A percentile compares a stretch with the other conserved stretches of the same genome.
Conservation (phyloP, 2,113 vertebrate species). For the Prunella fulvescens region DNA sequence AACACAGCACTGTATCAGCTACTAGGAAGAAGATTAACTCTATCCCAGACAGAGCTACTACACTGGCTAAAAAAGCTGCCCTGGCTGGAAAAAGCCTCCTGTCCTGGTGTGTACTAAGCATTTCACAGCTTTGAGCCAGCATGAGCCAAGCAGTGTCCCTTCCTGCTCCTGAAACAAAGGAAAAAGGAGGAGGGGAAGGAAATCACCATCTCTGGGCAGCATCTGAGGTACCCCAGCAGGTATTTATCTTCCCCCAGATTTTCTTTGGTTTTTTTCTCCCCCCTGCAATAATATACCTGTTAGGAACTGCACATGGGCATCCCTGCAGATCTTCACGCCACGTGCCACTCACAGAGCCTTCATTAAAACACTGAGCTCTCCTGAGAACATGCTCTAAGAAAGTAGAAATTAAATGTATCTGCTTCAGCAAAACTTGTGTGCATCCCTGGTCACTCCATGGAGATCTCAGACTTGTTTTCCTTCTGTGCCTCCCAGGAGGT, state of each 20-base stretch:
- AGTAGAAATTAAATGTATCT: not conserved
- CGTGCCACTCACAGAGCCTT: not conserved
- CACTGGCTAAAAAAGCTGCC: not conserved
- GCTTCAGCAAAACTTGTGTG: not conserved
- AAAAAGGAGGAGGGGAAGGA: not conserved
- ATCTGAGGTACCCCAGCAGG: not conserved
- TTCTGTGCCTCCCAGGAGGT: not conserved
- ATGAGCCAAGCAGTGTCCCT: not conserved
- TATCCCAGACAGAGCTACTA: not conserved
- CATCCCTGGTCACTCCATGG: not conserved
- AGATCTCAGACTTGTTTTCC: not conserved
- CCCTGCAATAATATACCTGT: not conserved
- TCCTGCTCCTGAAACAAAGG: not conserved
- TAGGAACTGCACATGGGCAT: not conserved
- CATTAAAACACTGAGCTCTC: not conserved
- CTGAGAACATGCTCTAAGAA: not conserved
- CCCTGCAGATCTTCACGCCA: not conserved
- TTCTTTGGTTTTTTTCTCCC: not conserved
- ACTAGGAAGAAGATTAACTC: not conserved
- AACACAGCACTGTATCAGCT: not conserved
- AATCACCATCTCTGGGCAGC: not conserved
- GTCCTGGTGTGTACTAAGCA: not conserved
- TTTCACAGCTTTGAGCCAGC: not conserved
- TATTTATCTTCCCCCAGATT: not conserved
- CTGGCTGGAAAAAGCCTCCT: not conserved